Conservation (phyloP, 2,113 vertebrate genomes). For the Trematomus loennbergii region DNA sequence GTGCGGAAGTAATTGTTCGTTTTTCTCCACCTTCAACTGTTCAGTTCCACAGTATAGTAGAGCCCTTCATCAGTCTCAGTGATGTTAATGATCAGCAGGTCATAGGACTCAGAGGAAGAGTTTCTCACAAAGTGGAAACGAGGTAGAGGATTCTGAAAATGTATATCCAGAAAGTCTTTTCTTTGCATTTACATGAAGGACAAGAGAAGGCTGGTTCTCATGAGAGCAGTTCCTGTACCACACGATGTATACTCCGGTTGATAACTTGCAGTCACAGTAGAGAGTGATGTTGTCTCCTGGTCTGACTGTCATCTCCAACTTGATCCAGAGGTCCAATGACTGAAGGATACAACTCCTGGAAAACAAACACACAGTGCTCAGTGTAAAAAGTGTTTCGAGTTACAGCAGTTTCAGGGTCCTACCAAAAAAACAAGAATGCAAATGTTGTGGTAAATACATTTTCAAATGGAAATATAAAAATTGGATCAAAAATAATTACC, state of each 20-base stretch:
- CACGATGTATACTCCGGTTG: slow-evolving; percentile 1
- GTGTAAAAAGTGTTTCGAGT: not conserved
- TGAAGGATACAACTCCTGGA: slow-evolving; percentile 24
- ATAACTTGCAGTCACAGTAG: slow-evolving; percentile 34
- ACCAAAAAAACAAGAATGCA: not conserved
- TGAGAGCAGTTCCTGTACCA: slow-evolving; percentile 67
- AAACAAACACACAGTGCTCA: slow-evolving; percentile 9
- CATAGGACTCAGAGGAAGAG: not conserved
- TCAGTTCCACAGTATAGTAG: slow-evolving; percentile 66
- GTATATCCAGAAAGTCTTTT: rapidly evolving
- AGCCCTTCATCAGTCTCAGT: slow-evolving; percentile 47
- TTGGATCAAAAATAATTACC: slow-evolving; percentile 14
- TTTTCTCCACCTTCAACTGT: rapidly evolving
- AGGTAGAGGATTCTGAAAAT: not conserved
- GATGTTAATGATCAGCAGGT: slow-evolving; percentile 54
- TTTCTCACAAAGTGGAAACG: not conserved
- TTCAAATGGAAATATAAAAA: too few species aligned
- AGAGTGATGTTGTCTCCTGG: slow-evolving; percentile 57
- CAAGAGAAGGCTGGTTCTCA: slow-evolving; percentile 53
- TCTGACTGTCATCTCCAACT: slow-evolving; percentile 20
- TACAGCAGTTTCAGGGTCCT: not conserved
- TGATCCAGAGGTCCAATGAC: slow-evolving; percentile 17
- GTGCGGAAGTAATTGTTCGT: rapidly evolving
- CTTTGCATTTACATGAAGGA: not conserved
- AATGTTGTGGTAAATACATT: too few species aligned